Conservation (phyloP, 2,888 invertebrate species). For the Andrena trimmerana region DNA sequence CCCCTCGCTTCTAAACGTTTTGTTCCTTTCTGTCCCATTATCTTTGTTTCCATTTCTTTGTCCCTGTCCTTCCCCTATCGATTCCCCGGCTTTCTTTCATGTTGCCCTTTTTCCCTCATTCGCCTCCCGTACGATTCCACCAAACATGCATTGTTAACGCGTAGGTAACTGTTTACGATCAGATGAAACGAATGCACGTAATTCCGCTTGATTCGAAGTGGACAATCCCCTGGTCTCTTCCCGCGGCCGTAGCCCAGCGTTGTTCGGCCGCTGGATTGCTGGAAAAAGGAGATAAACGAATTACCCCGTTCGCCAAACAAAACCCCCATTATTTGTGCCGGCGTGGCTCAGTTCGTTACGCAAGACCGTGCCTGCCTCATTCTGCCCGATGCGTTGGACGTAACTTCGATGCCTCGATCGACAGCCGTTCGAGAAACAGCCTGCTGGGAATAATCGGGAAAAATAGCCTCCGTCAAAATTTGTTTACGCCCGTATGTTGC, state of each 20-base stretch:
- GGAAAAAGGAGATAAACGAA: slow-evolving; percentile 75
- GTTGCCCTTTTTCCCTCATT: slow-evolving; percentile 8
- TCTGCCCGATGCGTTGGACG: slow-evolving; percentile 43
- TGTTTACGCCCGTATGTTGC: not conserved
- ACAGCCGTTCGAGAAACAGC: slow-evolving; percentile 42
- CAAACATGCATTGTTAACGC: slow-evolving; percentile 68
- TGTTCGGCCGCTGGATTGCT: slow-evolving; percentile 61
- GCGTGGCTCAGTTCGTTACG: slow-evolving; percentile 74
- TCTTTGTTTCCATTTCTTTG: slow-evolving; percentile 8
- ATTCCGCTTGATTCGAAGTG: slow-evolving; percentile 71
- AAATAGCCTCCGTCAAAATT: not conserved
- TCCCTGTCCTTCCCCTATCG: slow-evolving; percentile 3
- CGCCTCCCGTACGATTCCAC: slow-evolving; percentile 4
- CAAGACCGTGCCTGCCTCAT: slow-evolving; percentile 70
- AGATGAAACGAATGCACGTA: slow-evolving; percentile 73
- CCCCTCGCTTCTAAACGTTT: not conserved
- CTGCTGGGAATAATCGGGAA: slow-evolving; percentile 21
- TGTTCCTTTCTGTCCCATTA: slow-evolving; percentile 15
- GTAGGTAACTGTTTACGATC: slow-evolving; percentile 71
- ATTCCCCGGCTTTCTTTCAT: not conserved
- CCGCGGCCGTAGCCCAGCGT: slow-evolving; percentile 39
- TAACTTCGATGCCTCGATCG: slow-evolving; percentile 40
- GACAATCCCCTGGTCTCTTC: slow-evolving; percentile 40
- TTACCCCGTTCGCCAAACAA: slow-evolving; percentile 71
- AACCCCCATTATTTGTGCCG: slow-evolving; percentile 74